Percentiles rank a stretch among this genome's conserved stretches.
Evolutionary conservation across 2,888 invertebrate genomes (phyloP).

Genomic region (Cremastinae sp.): DNA sequence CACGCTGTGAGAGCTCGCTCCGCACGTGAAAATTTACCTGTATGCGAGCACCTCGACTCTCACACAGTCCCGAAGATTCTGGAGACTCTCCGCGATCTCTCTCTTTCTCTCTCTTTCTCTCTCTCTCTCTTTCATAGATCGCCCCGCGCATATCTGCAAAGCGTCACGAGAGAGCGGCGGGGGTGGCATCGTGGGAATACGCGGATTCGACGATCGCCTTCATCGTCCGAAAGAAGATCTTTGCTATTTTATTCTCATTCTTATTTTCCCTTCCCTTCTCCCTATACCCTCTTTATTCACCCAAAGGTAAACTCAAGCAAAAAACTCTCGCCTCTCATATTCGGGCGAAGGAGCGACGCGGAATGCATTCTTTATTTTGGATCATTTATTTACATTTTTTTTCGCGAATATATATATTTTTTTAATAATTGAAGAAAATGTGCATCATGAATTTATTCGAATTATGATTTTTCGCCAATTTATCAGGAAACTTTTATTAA

Average conservation of each 20-base stretch:
- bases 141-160: constrained; percentile 22
- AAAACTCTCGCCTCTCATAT: too few relatives aligned
- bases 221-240: constrained; percentile 34
- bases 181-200: constrained; percentile 78
- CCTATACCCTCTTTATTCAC: too few relatives aligned
- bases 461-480: too few relatives aligned
- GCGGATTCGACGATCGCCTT: constrained; percentile 71
- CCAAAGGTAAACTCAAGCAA: too few relatives aligned
- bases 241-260: constrained; percentile 26
- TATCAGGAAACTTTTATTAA: too few relatives aligned
- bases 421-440: background rate
- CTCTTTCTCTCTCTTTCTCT: constrained; percentile 49
- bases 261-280: background rate
- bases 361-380: too few relatives aligned
- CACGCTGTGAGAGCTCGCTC: constrained; percentile 36
- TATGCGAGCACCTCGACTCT: constrained; percentile 18
- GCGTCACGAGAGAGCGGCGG: constrained; percentile 70
- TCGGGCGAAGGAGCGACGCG: too few relatives aligned
- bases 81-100: too few relatives aligned
- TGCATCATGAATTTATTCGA: too few relatives aligned
- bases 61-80: constrained; percentile 46
- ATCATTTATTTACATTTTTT: too few relatives aligned
- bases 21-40: constrained; percentile 32
- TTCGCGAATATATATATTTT: too few relatives aligned
- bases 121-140: constrained; percentile 20